Conservation (phyloP, 2,888 invertebrate species). For the Trypoxylon attenuatum region DNA sequence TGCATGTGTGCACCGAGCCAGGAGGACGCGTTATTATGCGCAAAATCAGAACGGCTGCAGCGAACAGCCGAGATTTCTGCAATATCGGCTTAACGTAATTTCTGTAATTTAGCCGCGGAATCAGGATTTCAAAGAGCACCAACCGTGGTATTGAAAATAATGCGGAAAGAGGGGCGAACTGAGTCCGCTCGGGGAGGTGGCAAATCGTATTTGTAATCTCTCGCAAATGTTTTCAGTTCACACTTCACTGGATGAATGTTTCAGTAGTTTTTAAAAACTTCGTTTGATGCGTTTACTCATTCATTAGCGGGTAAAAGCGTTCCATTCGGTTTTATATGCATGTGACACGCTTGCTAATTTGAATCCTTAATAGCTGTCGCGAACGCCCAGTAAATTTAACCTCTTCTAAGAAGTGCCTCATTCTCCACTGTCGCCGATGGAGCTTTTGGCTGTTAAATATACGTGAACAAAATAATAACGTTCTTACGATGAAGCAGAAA, state of each 20-base stretch:
- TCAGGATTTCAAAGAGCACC: neutral
- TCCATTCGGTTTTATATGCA: neutral
- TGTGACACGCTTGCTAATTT: neutral
- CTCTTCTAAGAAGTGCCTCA: no score
- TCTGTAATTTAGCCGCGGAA: neutral
- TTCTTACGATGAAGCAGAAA: no score
- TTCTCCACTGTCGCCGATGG: no score
- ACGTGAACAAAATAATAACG: no score
- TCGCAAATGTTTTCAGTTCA: neutral
- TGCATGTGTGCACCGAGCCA: neutral
- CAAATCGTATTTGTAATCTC: neutral
- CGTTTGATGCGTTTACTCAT: conserved; percentile 2
- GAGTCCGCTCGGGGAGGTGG: neutral
- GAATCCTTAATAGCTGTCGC: neutral
- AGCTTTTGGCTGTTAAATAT: no score
- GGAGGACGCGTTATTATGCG: neutral
- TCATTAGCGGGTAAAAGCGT: neutral
- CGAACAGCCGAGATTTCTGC: neutral
- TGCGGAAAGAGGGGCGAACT: neutral
- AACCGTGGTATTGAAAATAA: neutral
- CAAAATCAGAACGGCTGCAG: neutral
- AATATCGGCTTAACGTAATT: neutral
- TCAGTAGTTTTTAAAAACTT: neutral
- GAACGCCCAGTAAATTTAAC: no score
- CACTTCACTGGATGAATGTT: neutral